A percentile compares a stretch with the other conserved stretches of the same genome.
Conservation (phyloP, 1,140 invertebrate species). For the Hyphantria cunea region DNA sequence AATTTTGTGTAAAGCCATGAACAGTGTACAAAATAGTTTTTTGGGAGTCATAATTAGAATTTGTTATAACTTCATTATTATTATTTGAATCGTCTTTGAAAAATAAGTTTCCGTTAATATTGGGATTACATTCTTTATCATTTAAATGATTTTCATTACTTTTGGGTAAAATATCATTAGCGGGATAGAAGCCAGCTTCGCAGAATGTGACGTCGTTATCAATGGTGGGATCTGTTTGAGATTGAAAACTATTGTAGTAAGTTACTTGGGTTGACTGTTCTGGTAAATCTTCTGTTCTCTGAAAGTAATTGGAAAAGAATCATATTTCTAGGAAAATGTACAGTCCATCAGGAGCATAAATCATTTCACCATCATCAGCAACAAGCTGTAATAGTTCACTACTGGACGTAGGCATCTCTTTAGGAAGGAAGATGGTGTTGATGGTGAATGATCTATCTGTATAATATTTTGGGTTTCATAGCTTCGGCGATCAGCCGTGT, state of each 20-base stretch:
- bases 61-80: conserved; percentile 2
- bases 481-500: no score
- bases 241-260: not conserved
- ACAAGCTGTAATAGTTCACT: no score
- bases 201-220: not conserved
- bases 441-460: no score
- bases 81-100: not conserved
- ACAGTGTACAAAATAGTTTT: conserved; percentile 43
- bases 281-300: conserved; percentile 2
- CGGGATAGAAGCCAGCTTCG: not conserved
- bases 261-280: conserved; percentile 9
- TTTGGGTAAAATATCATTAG: not conserved
- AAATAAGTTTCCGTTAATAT: not conserved
- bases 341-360: no score
- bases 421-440: no score
- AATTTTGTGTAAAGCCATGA: conserved; percentile 37
- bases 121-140: not conserved
- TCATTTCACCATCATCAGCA: no score
- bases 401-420: no score
- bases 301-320: no score
- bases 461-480: no score
- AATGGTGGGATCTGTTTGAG: not conserved
- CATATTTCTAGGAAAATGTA: no score
- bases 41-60: conserved; percentile 40
- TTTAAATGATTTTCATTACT: not conserved